Percentiles rank a stretch among this genome's conserved stretches.
phyloP scores from a whole-genome alignment of 2,113 vertebrate species.

The Elephantulus edwardii region DNA sequence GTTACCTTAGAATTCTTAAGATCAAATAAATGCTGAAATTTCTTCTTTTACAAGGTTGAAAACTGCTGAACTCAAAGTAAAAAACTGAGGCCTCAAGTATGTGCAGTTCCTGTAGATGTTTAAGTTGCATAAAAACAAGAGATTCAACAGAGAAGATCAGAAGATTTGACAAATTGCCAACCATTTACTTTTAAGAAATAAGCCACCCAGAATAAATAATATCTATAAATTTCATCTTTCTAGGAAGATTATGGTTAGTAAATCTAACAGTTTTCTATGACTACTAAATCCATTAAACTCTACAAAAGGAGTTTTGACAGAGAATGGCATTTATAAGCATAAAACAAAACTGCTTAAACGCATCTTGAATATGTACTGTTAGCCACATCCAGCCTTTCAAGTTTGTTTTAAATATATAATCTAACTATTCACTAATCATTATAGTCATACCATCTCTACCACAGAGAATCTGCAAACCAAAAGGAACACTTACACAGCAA shows the following conservation, averaged over 20 bases:
- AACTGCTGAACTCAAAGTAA: background rate
- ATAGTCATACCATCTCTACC: background rate
- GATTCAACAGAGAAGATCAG: slow-evolving; percentile 47
- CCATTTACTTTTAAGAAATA: slow-evolving; percentile 39
- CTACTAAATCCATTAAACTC: slow-evolving; percentile 16
- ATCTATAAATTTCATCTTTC: slow-evolving; percentile 42
- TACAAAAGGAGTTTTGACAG: background rate
- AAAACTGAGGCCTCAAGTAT: background rate
- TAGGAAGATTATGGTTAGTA: background rate
- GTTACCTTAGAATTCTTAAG: slow-evolving; percentile 13
- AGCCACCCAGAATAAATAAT: slow-evolving; percentile 17
- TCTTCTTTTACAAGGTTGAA: slow-evolving; percentile 40
- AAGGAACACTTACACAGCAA: background rate
- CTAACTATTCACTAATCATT: background rate
- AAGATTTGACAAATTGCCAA: slow-evolving; percentile 50
- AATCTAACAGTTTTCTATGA: slow-evolving; percentile 45
- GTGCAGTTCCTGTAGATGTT: background rate
- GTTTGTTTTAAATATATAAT: background rate
- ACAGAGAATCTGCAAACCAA: background rate
- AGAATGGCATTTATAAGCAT: background rate
- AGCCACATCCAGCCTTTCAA: slow-evolving; percentile 15
- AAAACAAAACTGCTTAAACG: slow-evolving; percentile 21
- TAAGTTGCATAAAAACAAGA: slow-evolving; percentile 50
- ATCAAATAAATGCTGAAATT: slow-evolving; percentile 26
- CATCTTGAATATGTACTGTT: background rate